phyloP scores from a whole-genome alignment of 1,140 invertebrate genomes.

The Saccostrea glomerata region DNA sequence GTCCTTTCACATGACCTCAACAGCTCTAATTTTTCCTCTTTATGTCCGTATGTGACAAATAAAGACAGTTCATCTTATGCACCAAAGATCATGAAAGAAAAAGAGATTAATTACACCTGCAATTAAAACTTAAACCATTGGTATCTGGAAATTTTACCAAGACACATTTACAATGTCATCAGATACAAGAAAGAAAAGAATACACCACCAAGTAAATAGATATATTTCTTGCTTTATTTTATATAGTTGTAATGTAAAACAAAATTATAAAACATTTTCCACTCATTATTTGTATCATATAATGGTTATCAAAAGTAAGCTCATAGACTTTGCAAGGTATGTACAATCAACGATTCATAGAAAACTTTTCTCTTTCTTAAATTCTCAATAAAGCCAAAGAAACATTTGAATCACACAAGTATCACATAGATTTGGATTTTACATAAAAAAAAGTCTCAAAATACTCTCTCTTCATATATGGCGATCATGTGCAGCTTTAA shows the following conservation, averaged over 20 bases:
- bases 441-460: neutral
- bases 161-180: neutral
- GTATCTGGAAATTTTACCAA: too few relatives aligned
- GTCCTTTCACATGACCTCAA: neutral
- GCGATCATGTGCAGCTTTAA: neutral
- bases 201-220: neutral
- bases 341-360: conserved; percentile 5
- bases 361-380: neutral
- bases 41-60: neutral
- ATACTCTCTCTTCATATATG: neutral
- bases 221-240: conserved; percentile 19
- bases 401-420: neutral
- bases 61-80: neutral
- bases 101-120: neutral
- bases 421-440: neutral
- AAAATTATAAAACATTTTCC: conserved; percentile 13
- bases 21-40: neutral
- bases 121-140: neutral
- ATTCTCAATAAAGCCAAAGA: neutral
- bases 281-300: conserved; percentile 19
- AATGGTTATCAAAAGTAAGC: neutral
- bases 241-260: conserved; percentile 31
- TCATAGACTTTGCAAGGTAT: conserved; percentile 25
- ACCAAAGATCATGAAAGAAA: neutral
- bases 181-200: neutral